A percentile compares a stretch with the other conserved stretches of the same genome.
phyloP scores from a whole-genome alignment of 2,797 vertebrate genomes.

The Sebastes kiyomatsui region DNA sequence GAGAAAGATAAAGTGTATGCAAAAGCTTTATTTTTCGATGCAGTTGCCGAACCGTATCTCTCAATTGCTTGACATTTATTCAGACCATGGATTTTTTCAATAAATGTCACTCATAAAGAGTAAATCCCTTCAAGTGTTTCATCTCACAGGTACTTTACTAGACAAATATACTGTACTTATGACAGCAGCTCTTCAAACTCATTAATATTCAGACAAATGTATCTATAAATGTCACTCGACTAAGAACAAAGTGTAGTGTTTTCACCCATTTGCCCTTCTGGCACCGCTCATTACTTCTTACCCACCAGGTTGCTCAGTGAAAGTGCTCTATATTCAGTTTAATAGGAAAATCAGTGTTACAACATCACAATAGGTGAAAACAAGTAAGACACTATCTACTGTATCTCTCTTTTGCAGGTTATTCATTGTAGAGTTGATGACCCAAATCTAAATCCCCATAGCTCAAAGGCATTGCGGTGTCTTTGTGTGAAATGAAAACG shows the following conservation, averaged over 20 bases:
- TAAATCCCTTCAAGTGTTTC: conserved; percentile 24
- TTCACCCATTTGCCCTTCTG: not conserved
- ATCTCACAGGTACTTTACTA: conserved; percentile 25
- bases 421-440: conserved; percentile 50
- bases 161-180: conserved; percentile 31
- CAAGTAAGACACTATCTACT: conserved; percentile 26
- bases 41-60: not conserved
- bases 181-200: not conserved
- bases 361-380: conserved; percentile 48
- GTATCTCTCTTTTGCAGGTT: conserved; percentile 41
- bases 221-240: conserved; percentile 26
- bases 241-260: not conserved
- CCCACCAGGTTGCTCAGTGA: conserved; percentile 10
- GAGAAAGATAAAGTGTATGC: not conserved
- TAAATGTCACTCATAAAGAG: conserved; percentile 27
- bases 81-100: conserved; percentile 12
- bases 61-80: conserved; percentile 37
- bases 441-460: conserved; percentile 36
- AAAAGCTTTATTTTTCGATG: not conserved
- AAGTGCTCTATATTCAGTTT: conserved; percentile 18
- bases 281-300: conserved; percentile 16
- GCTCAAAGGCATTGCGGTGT: conserved; percentile 8
- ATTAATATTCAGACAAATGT: conserved; percentile 29
- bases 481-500: not conserved
- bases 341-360: conserved; percentile 22